Evolutionary conservation across 2,797 vertebrate genomes (phyloP).

Genomic region (Megalops cyprinoides): DNA sequence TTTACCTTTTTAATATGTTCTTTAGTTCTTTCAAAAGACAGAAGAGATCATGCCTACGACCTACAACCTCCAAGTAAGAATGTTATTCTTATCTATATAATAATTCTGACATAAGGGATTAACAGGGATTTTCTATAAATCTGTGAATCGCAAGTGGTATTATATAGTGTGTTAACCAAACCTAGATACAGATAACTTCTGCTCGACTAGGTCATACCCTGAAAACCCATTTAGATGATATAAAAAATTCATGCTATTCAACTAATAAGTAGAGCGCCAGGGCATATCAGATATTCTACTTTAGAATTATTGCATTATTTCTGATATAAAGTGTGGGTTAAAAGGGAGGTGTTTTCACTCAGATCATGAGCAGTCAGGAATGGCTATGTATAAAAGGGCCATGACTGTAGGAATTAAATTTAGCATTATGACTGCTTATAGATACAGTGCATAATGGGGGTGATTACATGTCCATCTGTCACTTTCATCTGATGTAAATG

Average conservation of each 20-base stretch:
- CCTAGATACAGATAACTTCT: background rate
- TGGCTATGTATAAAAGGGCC: background rate
- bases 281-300: background rate
- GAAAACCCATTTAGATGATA: background rate
- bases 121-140: background rate
- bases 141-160: slow-evolving; percentile 5
- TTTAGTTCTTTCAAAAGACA: background rate
- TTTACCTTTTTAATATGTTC: background rate
- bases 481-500: background rate
- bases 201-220: background rate
- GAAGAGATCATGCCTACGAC: background rate
- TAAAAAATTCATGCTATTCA: slow-evolving; percentile 6
- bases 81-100: background rate
- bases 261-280: background rate
- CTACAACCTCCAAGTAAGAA: background rate
- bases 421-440: background rate
- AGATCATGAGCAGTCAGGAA: background rate
- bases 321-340: background rate
- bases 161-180: background rate
- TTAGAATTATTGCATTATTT: slow-evolving; percentile 12
- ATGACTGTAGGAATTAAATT: slow-evolving; percentile 2
- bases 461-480: slow-evolving; percentile 7
- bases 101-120: background rate
- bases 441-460: background rate
- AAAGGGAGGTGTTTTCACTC: background rate